phyloP scores from a whole-genome alignment of 2,113 vertebrate genomes.

The Dasyprocta punctata region DNA sequence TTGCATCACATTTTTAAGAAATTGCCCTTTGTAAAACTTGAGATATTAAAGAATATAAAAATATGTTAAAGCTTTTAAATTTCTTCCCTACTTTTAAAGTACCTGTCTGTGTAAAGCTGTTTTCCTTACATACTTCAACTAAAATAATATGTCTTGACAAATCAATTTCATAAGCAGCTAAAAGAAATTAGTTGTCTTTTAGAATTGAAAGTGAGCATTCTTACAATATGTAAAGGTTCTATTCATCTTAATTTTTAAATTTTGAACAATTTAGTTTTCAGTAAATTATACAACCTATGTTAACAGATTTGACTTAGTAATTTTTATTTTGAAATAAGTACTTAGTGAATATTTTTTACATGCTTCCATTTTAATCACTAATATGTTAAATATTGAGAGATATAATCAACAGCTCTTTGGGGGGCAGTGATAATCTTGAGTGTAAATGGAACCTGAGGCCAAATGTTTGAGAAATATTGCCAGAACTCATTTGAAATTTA shows the following conservation, averaged over 20 bases:
- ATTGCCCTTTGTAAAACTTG: background rate
- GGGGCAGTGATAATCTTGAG: background rate
- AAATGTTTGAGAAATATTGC: constrained; percentile 14
- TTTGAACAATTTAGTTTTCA: constrained; percentile 18
- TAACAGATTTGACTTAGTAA: background rate
- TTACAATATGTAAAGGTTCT: background rate
- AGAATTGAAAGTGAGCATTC: background rate
- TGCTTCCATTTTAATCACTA: background rate
- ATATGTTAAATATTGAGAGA: constrained; percentile 14
- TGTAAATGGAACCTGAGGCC: background rate
- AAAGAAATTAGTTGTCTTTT: background rate
- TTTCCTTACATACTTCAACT: background rate
- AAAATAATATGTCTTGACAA: background rate
- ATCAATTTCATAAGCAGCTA: background rate
- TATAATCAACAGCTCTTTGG: constrained; percentile 39
- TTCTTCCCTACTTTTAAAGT: background rate
- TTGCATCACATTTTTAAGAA: background rate
- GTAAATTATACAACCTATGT: background rate
- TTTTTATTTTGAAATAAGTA: background rate
- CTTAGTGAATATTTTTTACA: background rate
- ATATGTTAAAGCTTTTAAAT: background rate
- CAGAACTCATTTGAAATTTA: background rate
- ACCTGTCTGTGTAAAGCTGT: background rate
- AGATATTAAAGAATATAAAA: background rate
- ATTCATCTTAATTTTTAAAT: background rate